Conservation (phyloP, 2,797 vertebrate species). For the Acropternis orthonyx region DNA sequence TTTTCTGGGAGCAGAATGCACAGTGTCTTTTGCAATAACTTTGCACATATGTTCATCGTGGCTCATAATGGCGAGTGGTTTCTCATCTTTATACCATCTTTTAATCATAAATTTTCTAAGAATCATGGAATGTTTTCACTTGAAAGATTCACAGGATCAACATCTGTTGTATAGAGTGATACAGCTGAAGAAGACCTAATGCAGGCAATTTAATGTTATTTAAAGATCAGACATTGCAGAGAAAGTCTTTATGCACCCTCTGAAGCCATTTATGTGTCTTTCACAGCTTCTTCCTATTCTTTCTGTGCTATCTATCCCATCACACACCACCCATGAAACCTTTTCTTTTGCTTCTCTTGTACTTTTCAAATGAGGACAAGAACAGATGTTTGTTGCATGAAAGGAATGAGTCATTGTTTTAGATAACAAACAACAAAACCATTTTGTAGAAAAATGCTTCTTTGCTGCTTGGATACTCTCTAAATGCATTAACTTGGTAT, state of each 20-base stretch:
- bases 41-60: conserved; percentile 59
- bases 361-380: background rate
- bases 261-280: background rate
- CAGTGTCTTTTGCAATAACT: conserved; percentile 46
- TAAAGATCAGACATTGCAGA: conserved; percentile 19
- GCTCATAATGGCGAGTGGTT: conserved; percentile 45
- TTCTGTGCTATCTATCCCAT: background rate
- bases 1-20: conserved; percentile 39
- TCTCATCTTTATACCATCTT: conserved; percentile 69
- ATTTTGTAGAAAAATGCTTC: background rate
- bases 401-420: background rate
- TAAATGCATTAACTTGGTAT: background rate
- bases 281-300: background rate
- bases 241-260: background rate
- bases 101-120: conserved; percentile 71
- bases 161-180: conserved; percentile 55
- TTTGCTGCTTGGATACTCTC: background rate
- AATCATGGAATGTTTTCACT: conserved; percentile 60
- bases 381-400: background rate
- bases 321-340: background rate
- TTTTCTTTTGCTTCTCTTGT: background rate
- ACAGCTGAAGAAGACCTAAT: conserved; percentile 43
- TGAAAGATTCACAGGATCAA: conserved; percentile 53
- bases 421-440: background rate
- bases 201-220: conserved; percentile 21